These are phyloP conservation scores for Girardinus metallicus DNA, from an alignment of 2,797 vertebrate genomes.

Conservation along the genomic window DNA sequence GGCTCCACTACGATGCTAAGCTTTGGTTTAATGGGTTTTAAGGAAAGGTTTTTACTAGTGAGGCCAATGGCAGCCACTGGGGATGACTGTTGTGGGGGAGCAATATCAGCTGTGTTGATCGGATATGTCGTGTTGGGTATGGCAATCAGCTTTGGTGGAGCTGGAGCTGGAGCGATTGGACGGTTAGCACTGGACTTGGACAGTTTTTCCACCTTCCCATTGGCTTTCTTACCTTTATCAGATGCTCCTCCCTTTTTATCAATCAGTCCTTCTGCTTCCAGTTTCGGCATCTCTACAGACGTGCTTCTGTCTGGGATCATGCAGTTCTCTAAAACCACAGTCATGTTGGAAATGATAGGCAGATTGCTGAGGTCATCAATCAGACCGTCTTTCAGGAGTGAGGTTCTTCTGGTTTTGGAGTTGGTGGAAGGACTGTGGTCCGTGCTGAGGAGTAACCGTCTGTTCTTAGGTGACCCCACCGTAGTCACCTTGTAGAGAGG, in stretches of 20 bases:
- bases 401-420: constrained; percentile 90
- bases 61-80: constrained; percentile 88
- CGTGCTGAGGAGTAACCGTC: constrained; percentile 87
- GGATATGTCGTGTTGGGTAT: constrained; percentile 91
- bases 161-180: constrained; percentile 90
- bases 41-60: constrained; percentile 90
- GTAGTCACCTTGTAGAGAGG: constrained; percentile 87
- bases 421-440: constrained; percentile 82
- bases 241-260: constrained; percentile 88
- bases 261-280: constrained; percentile 94
- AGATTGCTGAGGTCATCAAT: constrained; percentile 90
- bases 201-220: constrained; percentile 91
- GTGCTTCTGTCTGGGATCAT: constrained; percentile 86
- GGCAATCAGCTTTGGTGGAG: constrained; percentile 95
- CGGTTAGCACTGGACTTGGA: constrained; percentile 93
- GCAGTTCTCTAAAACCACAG: constrained; percentile 90
- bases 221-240: constrained; percentile 90
- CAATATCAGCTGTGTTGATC: constrained; percentile 82
- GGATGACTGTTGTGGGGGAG: constrained; percentile 83
- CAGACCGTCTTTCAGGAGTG: constrained; percentile 90
- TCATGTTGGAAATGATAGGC: constrained; percentile 97
- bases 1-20: constrained; percentile 92
- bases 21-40: constrained; percentile 99
- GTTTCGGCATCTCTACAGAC: constrained; percentile 94
- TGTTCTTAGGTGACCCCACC: constrained; percentile 90